Conservation (phyloP, 2,113 vertebrate species). For the Bambusicola thoracicus region DNA sequence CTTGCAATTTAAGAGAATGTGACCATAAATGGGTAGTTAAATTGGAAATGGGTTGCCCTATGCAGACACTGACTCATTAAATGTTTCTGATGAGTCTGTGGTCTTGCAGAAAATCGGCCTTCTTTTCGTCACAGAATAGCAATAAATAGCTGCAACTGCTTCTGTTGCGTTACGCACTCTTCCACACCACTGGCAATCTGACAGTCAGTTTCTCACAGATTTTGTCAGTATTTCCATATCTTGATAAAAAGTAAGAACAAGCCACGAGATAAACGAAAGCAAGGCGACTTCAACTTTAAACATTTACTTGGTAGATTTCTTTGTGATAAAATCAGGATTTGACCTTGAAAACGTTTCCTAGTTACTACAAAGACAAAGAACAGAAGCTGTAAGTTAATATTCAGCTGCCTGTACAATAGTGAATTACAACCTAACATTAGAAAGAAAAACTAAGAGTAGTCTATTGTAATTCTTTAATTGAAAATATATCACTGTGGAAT, state of each 20-base stretch:
- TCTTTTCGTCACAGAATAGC: not conserved
- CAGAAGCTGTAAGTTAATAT: conserved; percentile 37
- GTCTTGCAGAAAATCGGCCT: not conserved
- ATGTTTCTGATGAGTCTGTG: not conserved
- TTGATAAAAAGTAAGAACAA: not conserved
- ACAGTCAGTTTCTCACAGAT: not conserved
- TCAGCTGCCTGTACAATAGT: conserved; percentile 5
- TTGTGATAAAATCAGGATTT: not conserved
- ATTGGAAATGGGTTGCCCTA: not conserved
- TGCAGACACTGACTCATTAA: not conserved
- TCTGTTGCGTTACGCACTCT: not conserved
- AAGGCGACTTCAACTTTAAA: not conserved
- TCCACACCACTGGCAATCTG: not conserved
- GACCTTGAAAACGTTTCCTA: not conserved
- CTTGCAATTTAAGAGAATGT: not conserved
- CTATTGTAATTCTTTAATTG: conserved; percentile 57
- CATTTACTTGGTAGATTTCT: not conserved
- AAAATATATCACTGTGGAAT: conserved; percentile 15
- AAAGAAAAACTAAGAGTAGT: conserved; percentile 3
- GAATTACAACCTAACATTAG: conserved; percentile 23
- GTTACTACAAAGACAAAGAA: conserved; percentile 36
- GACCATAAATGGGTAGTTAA: not conserved
- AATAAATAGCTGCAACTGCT: not conserved
- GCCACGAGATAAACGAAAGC: not conserved
- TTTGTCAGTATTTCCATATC: not conserved